Evolutionary conservation across 2,113 vertebrate genomes (phyloP).

Genomic region (Lagopus leucura): DNA sequence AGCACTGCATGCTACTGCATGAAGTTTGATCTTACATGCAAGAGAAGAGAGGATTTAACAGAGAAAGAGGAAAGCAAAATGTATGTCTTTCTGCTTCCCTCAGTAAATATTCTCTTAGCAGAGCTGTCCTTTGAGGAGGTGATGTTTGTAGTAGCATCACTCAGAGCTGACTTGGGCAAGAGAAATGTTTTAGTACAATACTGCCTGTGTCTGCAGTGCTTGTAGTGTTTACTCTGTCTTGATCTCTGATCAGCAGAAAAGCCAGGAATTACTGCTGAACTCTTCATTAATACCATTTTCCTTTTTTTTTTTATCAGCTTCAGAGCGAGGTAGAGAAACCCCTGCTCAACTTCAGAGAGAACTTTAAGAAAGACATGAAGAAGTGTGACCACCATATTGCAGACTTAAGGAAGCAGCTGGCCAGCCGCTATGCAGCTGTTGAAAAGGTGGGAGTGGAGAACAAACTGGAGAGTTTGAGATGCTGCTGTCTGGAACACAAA

Average conservation of each 20-base stretch:
- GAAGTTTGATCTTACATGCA: not conserved
- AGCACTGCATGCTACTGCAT: not conserved
- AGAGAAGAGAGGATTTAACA: not conserved
- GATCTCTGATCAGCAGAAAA: not conserved
- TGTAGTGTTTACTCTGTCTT: not conserved
- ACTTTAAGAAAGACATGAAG: constrained; percentile 99
- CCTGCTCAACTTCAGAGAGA: constrained; percentile 92
- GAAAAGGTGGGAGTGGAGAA: constrained; percentile 87
- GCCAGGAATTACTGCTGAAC: not conserved
- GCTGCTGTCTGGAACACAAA: not conserved
- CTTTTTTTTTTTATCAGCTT: constrained; percentile 77
- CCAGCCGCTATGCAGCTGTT: constrained; percentile 86
- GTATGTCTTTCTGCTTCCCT: not conserved
- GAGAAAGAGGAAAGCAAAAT: not conserved
- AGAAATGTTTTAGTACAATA: not conserved
- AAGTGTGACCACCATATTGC: constrained; percentile 95
- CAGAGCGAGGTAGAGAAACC: constrained; percentile 98
- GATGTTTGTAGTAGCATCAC: not conserved
- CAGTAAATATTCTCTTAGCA: not conserved
- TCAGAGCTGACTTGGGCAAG: not conserved
- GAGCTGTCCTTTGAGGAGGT: not conserved
- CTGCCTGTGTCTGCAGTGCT: not conserved
- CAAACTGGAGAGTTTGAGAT: not conserved
- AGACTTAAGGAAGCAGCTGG: constrained; percentile 92
- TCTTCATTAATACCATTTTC: not conserved